Evolutionary conservation across 2,797 vertebrate species (phyloP).

Genomic region (Fratercula arctica): DNA sequence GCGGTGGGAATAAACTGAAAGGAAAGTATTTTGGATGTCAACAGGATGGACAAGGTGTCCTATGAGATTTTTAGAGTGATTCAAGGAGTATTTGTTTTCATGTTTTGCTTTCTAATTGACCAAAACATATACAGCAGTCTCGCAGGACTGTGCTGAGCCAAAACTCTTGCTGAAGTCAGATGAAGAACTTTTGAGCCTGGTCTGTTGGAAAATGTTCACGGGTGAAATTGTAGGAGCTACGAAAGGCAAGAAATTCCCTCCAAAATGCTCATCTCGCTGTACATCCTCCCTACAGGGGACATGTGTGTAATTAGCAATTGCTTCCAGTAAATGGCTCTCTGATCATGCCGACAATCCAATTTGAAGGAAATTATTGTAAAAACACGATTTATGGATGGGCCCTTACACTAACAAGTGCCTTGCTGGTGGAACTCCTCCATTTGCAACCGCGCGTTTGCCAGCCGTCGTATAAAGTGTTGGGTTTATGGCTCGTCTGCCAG

Average conservation of each 20-base stretch:
- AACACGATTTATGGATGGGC: constrained; percentile 29
- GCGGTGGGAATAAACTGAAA: constrained; percentile 1
- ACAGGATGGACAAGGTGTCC: neutral
- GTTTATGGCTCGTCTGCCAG: neutral
- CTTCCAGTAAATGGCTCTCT: constrained; percentile 47
- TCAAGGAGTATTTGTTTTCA: constrained; percentile 11
- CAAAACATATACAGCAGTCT: constrained; percentile 21
- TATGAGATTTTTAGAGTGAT: neutral
- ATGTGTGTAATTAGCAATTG: constrained; percentile 27
- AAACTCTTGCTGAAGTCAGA: neutral
- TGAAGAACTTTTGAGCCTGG: neutral
- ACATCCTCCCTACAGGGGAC: constrained; percentile 31
- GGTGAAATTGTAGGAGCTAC: neutral
- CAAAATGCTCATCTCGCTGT: neutral
- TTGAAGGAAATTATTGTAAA: constrained; percentile 33
- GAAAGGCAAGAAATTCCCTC: neutral
- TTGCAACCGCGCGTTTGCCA: neutral
- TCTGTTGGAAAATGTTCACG: neutral
- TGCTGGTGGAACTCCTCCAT: neutral
- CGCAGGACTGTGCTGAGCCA: neutral
- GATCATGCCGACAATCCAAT: constrained; percentile 31
- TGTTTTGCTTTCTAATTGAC: constrained; percentile 59
- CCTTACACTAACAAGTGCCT: constrained; percentile 30
- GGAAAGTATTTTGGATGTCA: constrained; percentile 18
- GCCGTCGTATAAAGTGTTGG: neutral